These are phyloP conservation scores for Micronycteris hirsuta DNA, from an alignment of 2,113 vertebrate species.

Conservation along the genomic window DNA sequence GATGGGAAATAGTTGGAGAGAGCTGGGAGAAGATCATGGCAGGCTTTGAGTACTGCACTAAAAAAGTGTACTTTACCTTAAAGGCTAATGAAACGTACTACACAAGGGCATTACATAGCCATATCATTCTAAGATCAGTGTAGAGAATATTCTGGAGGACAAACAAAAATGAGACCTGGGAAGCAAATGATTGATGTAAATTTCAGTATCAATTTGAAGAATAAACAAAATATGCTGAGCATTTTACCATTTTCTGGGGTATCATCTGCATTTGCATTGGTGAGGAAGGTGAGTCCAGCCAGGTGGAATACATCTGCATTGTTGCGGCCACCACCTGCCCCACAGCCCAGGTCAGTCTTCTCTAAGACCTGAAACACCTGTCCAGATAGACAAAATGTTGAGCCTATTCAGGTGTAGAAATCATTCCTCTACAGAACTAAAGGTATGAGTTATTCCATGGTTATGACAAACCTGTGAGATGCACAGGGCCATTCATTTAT, in stretches of 20 bases:
- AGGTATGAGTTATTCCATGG: background rate
- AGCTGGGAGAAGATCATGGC: background rate
- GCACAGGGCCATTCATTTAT: background rate
- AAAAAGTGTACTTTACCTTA: background rate
- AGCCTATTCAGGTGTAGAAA: background rate
- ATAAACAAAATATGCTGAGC: background rate
- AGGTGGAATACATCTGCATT: constrained; percentile 86
- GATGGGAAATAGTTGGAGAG: background rate
- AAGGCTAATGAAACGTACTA: background rate
- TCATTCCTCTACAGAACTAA: background rate
- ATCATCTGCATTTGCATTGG: constrained; percentile 87
- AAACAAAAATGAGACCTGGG: background rate
- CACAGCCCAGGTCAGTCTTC: constrained; percentile 91
- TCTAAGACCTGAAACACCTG: constrained; percentile 88
- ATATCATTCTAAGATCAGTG: background rate
- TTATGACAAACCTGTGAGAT: background rate
- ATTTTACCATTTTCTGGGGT: constrained; percentile 70
- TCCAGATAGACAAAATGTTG: background rate
- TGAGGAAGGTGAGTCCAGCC: constrained; percentile 92
- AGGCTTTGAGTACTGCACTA: background rate
- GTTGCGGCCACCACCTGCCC: constrained; percentile 90
- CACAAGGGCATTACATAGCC: background rate
- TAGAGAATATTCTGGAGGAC: background rate
- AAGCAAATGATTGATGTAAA: background rate
- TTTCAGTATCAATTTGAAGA: background rate